A percentile compares a stretch with the other conserved stretches of the same genome.
Evolutionary conservation across 2,113 vertebrate species (phyloP).

Genomic region (Acanthochromis polyacanthus): DNA sequence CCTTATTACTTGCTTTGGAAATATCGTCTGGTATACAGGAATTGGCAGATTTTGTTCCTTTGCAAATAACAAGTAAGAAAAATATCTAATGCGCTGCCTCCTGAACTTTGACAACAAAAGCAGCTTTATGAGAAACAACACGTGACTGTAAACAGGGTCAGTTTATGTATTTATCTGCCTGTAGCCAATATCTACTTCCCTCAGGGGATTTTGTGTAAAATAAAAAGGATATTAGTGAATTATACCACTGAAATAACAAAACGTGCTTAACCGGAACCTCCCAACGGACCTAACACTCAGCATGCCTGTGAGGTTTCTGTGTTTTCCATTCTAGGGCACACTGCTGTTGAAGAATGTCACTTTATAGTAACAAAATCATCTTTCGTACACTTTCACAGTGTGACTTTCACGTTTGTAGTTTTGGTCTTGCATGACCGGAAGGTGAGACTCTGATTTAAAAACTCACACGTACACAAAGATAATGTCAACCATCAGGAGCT

Average conservation of each 20-base stretch:
- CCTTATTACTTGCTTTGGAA: no score
- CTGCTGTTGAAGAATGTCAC: not conserved
- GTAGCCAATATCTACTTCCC: no score
- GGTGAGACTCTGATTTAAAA: not conserved
- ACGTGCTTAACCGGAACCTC: no score
- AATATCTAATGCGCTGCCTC: not conserved
- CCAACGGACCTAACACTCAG: no score
- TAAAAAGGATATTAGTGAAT: no score
- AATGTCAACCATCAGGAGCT: not conserved
- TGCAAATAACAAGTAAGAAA: not conserved
- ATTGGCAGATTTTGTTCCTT: not conserved
- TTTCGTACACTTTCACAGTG: conserved; percentile 2
- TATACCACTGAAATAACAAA: no score
- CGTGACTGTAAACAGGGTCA: no score
- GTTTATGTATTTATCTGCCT: no score
- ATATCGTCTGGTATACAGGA: not conserved
- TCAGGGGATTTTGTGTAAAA: no score
- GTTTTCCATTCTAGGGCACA: no score
- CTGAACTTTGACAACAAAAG: not conserved
- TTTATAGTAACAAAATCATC: not conserved
- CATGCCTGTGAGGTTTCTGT: no score
- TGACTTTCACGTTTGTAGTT: not conserved
- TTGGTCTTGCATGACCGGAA: not conserved
- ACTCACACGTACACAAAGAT: no score
- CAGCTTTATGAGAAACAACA: not conserved